Conservation (phyloP, 2,888 invertebrate genomes). For the Philereme vetulata region DNA sequence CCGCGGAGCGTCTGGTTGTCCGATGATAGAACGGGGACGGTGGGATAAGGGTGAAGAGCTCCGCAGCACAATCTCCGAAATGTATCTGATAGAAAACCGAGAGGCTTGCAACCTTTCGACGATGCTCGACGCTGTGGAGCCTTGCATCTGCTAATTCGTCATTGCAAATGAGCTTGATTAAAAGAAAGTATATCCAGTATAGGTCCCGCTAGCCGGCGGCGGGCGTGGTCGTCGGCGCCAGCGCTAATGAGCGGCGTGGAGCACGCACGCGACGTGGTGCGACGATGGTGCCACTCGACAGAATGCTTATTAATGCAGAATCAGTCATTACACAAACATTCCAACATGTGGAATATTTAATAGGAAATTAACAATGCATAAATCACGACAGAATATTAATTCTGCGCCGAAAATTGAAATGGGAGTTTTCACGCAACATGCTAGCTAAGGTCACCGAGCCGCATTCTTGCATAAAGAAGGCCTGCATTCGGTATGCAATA, state of each 20-base stretch:
- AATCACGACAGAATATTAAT: conserved; percentile 15
- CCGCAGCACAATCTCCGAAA: too few relatives aligned
- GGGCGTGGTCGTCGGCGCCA: conserved; percentile 7
- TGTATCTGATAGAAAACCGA: too few relatives aligned
- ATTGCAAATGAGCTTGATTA: too few relatives aligned
- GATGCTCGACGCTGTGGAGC: too few relatives aligned
- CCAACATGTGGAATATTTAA: conserved; percentile 30
- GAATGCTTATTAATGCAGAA: conserved; percentile 48
- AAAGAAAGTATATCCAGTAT: conserved; percentile 27
- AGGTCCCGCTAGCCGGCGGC: conserved; percentile 15
- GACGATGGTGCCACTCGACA: conserved; percentile 51
- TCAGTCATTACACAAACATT: conserved; percentile 46
- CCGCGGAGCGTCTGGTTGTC: too few relatives aligned
- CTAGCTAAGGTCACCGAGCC: conserved; percentile 19
- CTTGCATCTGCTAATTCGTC: too few relatives aligned
- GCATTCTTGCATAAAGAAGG: conserved; percentile 30
- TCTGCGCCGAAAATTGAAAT: conserved; percentile 9
- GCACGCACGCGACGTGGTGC: conserved; percentile 46
- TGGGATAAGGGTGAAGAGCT: too few relatives aligned
- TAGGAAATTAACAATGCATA: conserved; percentile 8
- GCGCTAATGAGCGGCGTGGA: conserved; percentile 32
- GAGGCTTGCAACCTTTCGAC: too few relatives aligned
- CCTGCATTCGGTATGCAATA: conserved; percentile 33
- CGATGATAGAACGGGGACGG: too few relatives aligned
- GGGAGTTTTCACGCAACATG: conserved; percentile 19